Conservation (phyloP, 2,113 vertebrate species). For the Forbesichthys papilliferus region DNA sequence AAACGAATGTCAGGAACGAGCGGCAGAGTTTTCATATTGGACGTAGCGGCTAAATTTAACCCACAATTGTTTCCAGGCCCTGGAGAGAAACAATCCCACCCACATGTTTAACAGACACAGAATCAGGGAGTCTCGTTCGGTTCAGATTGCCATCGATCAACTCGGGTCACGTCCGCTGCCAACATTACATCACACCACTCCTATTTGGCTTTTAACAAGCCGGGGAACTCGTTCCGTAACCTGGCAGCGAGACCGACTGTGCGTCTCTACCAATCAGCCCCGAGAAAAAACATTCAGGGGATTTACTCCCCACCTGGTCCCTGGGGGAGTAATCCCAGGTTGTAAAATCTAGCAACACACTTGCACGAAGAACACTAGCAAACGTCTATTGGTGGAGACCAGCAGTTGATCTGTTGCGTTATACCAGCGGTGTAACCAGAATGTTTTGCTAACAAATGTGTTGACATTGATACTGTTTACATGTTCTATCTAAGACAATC, state of each 20-base stretch:
- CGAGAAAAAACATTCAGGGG: constrained; percentile 52
- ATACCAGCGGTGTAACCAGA: too few species aligned
- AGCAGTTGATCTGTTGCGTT: constrained; percentile 4
- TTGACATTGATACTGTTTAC: too few species aligned
- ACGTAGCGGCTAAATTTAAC: constrained; percentile 56
- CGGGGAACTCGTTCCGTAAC: constrained; percentile 36
- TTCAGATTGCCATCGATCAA: constrained; percentile 59
- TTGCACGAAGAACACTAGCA: not conserved
- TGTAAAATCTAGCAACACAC: constrained; percentile 39
- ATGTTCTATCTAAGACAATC: too few species aligned
- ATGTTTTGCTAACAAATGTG: too few species aligned
- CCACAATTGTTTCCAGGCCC: constrained; percentile 66
- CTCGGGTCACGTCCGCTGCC: constrained; percentile 42
- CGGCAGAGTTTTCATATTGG: constrained; percentile 44
- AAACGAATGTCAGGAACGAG: constrained; percentile 54
- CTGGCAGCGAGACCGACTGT: constrained; percentile 38
- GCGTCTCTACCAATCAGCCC: constrained; percentile 48
- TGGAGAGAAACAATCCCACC: constrained; percentile 45
- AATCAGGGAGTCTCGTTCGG: constrained; percentile 41
- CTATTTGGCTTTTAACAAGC: constrained; percentile 52
- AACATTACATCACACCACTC: constrained; percentile 63
- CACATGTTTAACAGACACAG: constrained; percentile 50
- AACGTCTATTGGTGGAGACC: constrained; percentile 32
- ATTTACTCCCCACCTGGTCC: constrained; percentile 16
- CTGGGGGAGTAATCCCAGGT: constrained; percentile 27